Evolutionary conservation across 2,888 invertebrate species (phyloP).

Genomic region (Synanthedon myopaeformis): DNA sequence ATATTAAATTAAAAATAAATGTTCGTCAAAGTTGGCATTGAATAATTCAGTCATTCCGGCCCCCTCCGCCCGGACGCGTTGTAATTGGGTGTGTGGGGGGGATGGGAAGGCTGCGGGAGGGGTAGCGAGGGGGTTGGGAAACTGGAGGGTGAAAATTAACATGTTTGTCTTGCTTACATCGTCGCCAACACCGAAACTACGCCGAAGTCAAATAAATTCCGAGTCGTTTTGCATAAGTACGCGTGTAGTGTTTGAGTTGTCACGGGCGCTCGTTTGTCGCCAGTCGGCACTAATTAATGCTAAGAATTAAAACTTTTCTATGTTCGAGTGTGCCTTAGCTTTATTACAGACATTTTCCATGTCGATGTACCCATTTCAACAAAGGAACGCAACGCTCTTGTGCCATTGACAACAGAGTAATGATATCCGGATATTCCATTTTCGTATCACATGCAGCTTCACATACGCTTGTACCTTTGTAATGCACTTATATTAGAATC

Average conservation of each 20-base stretch:
- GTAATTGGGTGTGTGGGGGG: constrained; percentile 23
- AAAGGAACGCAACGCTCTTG: neutral
- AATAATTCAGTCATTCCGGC: constrained; percentile 40
- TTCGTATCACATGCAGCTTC: too few species aligned
- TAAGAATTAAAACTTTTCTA: constrained; percentile 48
- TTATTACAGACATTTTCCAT: neutral
- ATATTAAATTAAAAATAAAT: constrained; percentile 49
- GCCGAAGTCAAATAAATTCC: constrained; percentile 66
- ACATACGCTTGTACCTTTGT: too few species aligned
- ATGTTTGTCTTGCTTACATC: constrained; percentile 68
- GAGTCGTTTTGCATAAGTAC: constrained; percentile 61
- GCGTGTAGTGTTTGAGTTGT: constrained; percentile 7
- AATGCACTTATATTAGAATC: too few species aligned
- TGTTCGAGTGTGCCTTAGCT: constrained; percentile 20
- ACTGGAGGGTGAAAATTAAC: constrained; percentile 52
- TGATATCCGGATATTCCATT: too few species aligned
- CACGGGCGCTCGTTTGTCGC: constrained; percentile 8
- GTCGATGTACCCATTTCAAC: too few species aligned
- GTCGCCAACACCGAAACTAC: constrained; percentile 60
- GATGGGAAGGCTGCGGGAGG: constrained; percentile 1
- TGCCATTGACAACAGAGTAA: too few species aligned
- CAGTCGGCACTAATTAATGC: constrained; percentile 44
- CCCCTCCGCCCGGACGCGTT: constrained; percentile 15
- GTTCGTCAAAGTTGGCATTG: constrained; percentile 40
- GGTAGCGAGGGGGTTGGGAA: constrained; percentile 9